These are phyloP conservation scores for Perdix hodgsoniae DNA, from an alignment of 2,797 vertebrate genomes.

Conservation along the genomic window DNA sequence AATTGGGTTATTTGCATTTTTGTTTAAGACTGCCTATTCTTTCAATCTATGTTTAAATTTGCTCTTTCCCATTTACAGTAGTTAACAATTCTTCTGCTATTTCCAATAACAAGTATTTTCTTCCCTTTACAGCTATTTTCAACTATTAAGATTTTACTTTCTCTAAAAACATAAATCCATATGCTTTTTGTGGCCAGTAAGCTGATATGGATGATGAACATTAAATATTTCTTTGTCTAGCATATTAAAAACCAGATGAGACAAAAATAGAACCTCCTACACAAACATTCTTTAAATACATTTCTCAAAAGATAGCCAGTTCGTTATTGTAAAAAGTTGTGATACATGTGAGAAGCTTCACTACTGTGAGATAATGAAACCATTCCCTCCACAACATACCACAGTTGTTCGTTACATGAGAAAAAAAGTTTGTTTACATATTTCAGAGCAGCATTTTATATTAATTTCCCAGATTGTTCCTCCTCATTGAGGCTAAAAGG, in stretches of 20 bases:
- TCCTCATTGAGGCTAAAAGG: not conserved
- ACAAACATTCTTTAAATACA: constrained; percentile 33
- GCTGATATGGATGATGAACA: not conserved
- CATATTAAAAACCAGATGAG: not conserved
- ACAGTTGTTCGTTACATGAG: not conserved
- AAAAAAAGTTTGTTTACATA: not conserved
- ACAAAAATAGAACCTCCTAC: constrained; percentile 56
- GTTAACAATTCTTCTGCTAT: not conserved
- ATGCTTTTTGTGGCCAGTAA: not conserved
- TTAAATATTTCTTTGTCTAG: not conserved
- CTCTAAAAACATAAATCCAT: not conserved
- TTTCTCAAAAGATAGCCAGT: constrained; percentile 28
- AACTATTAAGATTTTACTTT: not conserved
- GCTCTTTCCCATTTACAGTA: not conserved
- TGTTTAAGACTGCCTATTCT: not conserved
- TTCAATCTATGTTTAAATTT: not conserved
- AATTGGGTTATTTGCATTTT: not conserved
- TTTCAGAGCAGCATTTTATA: not conserved
- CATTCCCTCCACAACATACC: not conserved
- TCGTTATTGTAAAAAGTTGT: not conserved
- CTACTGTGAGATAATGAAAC: not conserved
- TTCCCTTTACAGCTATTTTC: not conserved
- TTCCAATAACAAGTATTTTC: not conserved
- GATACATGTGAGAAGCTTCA: not conserved
- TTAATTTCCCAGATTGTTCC: not conserved